phyloP scores from a whole-genome alignment of 2,113 vertebrate genomes.

The western clawed frog (Xenopus tropicalis) region UCB_Xtro_10.0 CM004450.2:69338001-69338500 shows the following conservation, averaged over 20 bases:
- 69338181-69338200: conserved; percentile 70
- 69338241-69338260: conserved; percentile 66
- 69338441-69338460: conserved; percentile 82
- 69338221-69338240: conserved; percentile 65
- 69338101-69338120: conserved; percentile 63
- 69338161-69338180: conserved; percentile 63
- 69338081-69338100: conserved; percentile 64
- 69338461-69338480: conserved; percentile 99
- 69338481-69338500: conserved; percentile 96
- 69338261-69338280: conserved; percentile 75
- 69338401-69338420: conserved; percentile 98
- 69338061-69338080: conserved; percentile 52
- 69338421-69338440: conserved; percentile 87
- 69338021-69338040: neutral
- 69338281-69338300: conserved; percentile 71
- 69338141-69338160: conserved; percentile 62
- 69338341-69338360: conserved; percentile 82
- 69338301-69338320: conserved; percentile 69
- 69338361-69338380: conserved; percentile 96
- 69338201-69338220: conserved; percentile 59
- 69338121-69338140: conserved; percentile 68
- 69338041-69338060: neutral
- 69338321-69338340: conserved; percentile 68
- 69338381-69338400: conserved; percentile 91
- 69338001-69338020: neutral